Evolutionary conservation across 2,797 vertebrate genomes (phyloP), one percentile per base, ranked within the genome.

Genomic region (Betta splendens): DNA sequence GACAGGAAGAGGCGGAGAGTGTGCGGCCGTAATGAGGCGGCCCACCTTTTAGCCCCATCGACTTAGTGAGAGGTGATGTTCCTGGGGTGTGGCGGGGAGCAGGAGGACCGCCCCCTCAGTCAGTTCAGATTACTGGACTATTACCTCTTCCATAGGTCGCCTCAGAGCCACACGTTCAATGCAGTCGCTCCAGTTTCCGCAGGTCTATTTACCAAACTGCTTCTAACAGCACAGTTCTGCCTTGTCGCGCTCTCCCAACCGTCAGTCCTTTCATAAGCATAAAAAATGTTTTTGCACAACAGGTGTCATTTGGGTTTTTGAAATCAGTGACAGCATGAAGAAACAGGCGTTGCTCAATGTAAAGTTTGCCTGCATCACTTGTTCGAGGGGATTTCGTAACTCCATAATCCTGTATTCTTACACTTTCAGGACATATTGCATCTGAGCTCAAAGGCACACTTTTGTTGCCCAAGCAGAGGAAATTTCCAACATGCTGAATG

Each of bases 391-490:
- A 72, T 79, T 80, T 59, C 20, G 3, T 44, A 65, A 77, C 58
- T 47, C 38, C 40, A 75, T 68, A 77, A 62, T 81, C 69, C 48
- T 18, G 60, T 61, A 50, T 74, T 72, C 38, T 68, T 49, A 76
- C 29, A 23, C 40, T 69, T 58, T 64, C 25, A 70, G 51, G 57
- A 70, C 66, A 76, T 77, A 75, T 85, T 79, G 82, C 77, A 78
- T 68, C 65, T 49, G 62, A 62, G 62, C 59, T 78, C 69, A 79
- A 85, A 83, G 63, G 67, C 77, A 82, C 76, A 71, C 75, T 82
- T 81, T 67, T 77, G 72, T 89, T 82, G 55, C 78, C 81, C 64
- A 78, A 85, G 75, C 80, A 87, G 79, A 85, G 85, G 84, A 90
- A 83, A 85, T 83, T 80, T 87, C 74, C 58, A 75, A 69, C 72